phyloP scores from a whole-genome alignment of 2,888 invertebrate species.

The Scaptomyza flava region DNA sequence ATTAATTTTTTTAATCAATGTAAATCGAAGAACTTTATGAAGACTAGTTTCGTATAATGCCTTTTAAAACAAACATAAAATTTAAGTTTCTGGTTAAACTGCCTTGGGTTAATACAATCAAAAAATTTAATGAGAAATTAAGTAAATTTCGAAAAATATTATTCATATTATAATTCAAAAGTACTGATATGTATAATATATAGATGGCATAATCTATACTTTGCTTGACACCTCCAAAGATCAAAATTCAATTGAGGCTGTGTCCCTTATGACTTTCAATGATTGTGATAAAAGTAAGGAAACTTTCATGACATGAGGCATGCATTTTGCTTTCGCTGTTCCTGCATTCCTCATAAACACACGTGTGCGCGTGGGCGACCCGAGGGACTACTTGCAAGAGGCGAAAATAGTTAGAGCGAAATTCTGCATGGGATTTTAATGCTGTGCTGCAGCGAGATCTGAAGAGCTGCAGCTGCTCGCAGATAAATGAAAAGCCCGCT shows the following conservation, averaged over 20 bases:
- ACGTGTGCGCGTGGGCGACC: not conserved
- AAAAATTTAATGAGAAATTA: no score
- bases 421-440: not conserved
- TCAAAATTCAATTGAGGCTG: not conserved
- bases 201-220: not conserved
- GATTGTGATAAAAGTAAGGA: not conserved
- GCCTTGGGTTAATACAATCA: no score
- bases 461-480: conserved; percentile 5
- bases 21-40: conserved; percentile 13
- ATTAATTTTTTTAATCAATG: conserved; percentile 16
- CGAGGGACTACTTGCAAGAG: conserved; percentile 25
- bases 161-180: not conserved
- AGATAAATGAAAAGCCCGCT: conserved; percentile 36
- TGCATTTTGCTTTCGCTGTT: conserved; percentile 4
- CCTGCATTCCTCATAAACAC: not conserved
- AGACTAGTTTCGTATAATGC: not conserved
- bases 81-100: no score
- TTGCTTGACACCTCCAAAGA: not conserved
- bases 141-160: not conserved
- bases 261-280: not conserved
- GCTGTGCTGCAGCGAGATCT: conserved; percentile 15
- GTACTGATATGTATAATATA: not conserved
- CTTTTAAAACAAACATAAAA: no score
- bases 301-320: not conserved
- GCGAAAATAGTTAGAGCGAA: conserved; percentile 22